Evolutionary conservation across 53 echinoderm and acorn worm genomes (phyloP).

Genomic region (Hippasteria phrygiana): DNA sequence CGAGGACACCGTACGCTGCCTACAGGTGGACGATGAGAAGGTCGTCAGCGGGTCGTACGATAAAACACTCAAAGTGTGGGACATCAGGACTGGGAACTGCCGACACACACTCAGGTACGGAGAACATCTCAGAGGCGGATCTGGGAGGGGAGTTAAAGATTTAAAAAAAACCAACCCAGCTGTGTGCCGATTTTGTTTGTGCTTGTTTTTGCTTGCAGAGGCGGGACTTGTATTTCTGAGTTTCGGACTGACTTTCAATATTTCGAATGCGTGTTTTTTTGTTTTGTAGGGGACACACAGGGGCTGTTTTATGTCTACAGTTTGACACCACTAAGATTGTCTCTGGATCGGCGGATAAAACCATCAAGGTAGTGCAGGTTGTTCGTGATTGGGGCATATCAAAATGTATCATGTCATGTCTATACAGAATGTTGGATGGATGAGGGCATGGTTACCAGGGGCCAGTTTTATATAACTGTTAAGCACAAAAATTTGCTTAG

Average conservation of each 20-base stretch:
- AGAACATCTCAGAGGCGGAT: neutral
- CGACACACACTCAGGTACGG: constrained; percentile 90
- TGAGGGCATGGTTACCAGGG: too few relatives aligned
- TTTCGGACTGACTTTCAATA: neutral
- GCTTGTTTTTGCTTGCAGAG: neutral
- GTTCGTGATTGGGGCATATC: too few relatives aligned
- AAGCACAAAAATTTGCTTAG: too few relatives aligned
- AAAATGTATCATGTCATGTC: too few relatives aligned
- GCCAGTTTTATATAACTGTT: too few relatives aligned
- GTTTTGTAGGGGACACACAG: constrained; percentile 84
- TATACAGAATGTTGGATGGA: too few relatives aligned
- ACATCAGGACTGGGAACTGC: constrained; percentile 92
- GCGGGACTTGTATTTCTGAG: neutral
- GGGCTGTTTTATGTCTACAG: constrained; percentile 95
- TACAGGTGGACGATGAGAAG: constrained; percentile 98
- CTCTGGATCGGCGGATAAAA: constrained; percentile 96
- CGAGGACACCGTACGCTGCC: constrained; percentile 91
- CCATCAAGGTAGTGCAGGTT: constrained; percentile 82
- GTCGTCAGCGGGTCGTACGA: constrained; percentile 99
- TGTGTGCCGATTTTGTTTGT: too few relatives aligned
- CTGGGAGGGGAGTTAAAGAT: too few relatives aligned
- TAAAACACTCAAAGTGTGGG: constrained; percentile 96
- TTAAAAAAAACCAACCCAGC: neutral
- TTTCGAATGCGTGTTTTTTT: constrained; percentile 29
- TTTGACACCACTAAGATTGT: constrained; percentile 94